Evolutionary conservation across 2,888 invertebrate species (phyloP), one percentile per base, ranked within the genome.

Genomic region (Rhagonycha fulva): DNA sequence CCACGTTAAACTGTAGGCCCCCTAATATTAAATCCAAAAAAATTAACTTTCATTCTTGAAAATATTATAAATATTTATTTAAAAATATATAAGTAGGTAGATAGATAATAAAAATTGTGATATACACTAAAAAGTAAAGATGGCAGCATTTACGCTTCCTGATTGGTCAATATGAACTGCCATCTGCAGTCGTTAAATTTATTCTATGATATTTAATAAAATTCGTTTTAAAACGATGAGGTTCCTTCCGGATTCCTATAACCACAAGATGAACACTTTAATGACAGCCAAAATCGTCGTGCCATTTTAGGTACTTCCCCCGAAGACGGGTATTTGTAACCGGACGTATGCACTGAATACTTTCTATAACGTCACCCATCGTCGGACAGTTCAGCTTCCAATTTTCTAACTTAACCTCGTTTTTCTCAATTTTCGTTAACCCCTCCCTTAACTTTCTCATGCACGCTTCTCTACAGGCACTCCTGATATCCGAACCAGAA

Each of bases 401-500:
- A 28, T 78, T 74, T 28, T 74, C 75, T 4, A 68, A n/a, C 7
- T 75, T 76, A 7, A 83, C 74, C 63, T 80, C 78, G 5, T 78
- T 78, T 19, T 81, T 78, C 14, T 60, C 67, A 2, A 75, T 26
- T 62, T 30, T 63, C 9, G 5, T 10, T 9, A 86, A 77, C 75
- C 81, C 83, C 74, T 93, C 84, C 79, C 96, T 90, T 24, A 97
- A 90, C 26, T 93, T 91, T 28, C 90, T 89, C 96, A 98, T 97
- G 74, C 94, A 92, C 0, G 96, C 94, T 89, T 98, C 97, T 87
- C 97, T 97, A 85, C 96, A 96, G 30, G 96, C 92, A 79, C 95
- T 88, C 83, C 94, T 94, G 69, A 98, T 92, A 85, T 98, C 98
- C 11, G 96, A 95, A 0, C 97, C 96, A 0, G 97, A 96, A 85